Percentiles rank a stretch among this genome's conserved stretches.
Evolutionary conservation across 2,113 vertebrate species (phyloP).

Genomic region (Lepisosteus oculatus): DNA sequence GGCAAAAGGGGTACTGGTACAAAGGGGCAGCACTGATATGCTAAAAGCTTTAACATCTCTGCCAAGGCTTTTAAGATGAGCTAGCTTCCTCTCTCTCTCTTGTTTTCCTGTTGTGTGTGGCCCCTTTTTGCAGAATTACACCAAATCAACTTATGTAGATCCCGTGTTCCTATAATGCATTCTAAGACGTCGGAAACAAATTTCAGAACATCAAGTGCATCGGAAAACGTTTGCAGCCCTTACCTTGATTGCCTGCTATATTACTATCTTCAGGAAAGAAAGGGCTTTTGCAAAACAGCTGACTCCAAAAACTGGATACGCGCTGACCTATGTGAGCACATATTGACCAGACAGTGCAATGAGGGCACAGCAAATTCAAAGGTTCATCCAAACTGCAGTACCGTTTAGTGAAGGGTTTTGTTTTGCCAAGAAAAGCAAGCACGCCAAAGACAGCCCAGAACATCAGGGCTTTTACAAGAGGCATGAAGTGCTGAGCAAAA

Average conservation of each 20-base stretch:
- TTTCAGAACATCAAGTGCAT: neutral
- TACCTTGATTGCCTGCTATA: neutral
- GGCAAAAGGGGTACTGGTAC: slow-evolving; percentile 15
- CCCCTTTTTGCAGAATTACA: neutral
- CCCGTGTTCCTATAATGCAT: neutral
- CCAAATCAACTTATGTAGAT: slow-evolving; percentile 1
- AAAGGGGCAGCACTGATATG: slow-evolving; percentile 23
- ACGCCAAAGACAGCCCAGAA: neutral
- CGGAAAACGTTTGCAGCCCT: neutral
- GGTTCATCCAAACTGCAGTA: neutral
- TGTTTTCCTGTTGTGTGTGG: slow-evolving; percentile 9
- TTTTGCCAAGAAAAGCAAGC: neutral
- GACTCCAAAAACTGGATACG: neutral
- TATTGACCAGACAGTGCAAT: too few relatives aligned
- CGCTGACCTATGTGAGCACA: neutral
- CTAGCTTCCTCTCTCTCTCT: slow-evolving; percentile 17
- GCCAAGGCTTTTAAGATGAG: slow-evolving; percentile 40
- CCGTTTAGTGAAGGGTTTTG: neutral
- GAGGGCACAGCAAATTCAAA: neutral
- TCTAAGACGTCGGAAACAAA: neutral
- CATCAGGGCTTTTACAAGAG: neutral
- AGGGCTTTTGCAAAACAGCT: too few relatives aligned
- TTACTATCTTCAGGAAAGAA: neutral
- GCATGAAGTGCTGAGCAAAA: neutral
- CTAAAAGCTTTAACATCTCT: slow-evolving; percentile 1